Base-by-base conservation (phyloP, 2,888 invertebrate genomes). In the Neria commutata region DNA sequence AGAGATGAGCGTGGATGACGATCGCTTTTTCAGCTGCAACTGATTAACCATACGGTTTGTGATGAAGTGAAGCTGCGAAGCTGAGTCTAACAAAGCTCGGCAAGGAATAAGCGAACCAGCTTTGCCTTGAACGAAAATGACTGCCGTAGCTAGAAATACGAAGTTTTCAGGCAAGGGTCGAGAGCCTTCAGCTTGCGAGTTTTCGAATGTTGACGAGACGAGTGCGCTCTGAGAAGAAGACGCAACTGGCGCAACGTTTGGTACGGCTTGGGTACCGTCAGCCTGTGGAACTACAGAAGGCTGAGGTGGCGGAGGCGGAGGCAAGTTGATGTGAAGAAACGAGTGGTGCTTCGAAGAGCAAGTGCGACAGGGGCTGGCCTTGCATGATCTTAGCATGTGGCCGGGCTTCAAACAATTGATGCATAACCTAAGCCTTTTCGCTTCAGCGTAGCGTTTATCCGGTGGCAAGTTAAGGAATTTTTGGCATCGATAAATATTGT, bases 391-490 rank as follows among this genome's bases (percentile, higher is more conserved):
- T 26, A 62, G 11, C 11, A 51, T 26, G 51, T 65, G 63, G 1
- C 64, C 63, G 11, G 55, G 56, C 16, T 54, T 56, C 23, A 63
- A 45, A 17, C 64, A 67, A 47, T 68, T 68, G 2, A 63, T 33
- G n/a, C 64, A 67, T 29, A 67, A 37, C 1, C 57, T 45, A 45
- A 60, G 23, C 11, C 17, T 47, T 29, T 55, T 63, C 3, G 26
- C 56, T 51, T 61, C 56, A 29, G 55, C 51, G 34, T 42, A 57
- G 8, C 60, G 50, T n/a, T 47, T 6, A 8, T 23, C 4, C 2
- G 63, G 56, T 1, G 54, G 11, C 6, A 56, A n/a, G 23, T 14
- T 34, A 1, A 50, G n/a, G 17, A 56, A 50, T 0, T 29, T 21
- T 19, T 25, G 42, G 19, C 42, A 42, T 17, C 14, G 5, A 19